Conservation (phyloP, 1,140 invertebrate genomes). For the Parasteatoda tepidariorum region DNA sequence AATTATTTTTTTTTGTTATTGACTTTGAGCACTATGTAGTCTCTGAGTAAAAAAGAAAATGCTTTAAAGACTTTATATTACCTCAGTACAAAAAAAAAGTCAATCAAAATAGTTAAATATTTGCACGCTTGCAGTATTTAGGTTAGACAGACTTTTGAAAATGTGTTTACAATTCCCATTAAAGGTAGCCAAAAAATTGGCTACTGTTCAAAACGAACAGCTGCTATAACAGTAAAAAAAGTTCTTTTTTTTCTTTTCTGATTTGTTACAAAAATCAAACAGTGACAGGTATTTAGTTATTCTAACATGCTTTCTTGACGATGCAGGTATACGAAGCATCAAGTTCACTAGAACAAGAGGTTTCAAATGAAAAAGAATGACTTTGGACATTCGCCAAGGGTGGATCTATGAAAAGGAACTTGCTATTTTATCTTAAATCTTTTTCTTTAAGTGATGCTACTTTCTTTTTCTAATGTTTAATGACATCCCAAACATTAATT, state of each 20-base stretch:
- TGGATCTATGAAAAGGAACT: constrained; percentile 52
- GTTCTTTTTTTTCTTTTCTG: not conserved
- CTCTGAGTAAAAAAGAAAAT: no score
- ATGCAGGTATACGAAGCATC: constrained; percentile 7
- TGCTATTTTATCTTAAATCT: constrained; percentile 1
- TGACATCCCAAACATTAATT: not conserved
- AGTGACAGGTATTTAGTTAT: not conserved
- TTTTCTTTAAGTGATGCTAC: no score
- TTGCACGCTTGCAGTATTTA: no score
- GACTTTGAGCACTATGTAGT: no score
- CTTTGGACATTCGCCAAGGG: constrained; percentile 45
- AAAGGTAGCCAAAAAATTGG: not conserved
- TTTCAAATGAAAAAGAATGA: constrained; percentile 28
- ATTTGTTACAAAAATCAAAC: not conserved
- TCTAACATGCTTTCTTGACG: no score
- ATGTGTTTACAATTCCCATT: no score
- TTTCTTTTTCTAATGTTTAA: not conserved
- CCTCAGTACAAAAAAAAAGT: no score
- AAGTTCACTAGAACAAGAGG: constrained; percentile 26
- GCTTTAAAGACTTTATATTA: no score
- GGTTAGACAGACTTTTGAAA: no score
- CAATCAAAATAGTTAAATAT: no score
- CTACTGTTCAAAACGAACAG: not conserved
- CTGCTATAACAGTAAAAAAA: not conserved
- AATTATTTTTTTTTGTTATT: no score